Percentiles rank a stretch among this genome's conserved stretches.
Conservation (phyloP, 2,113 vertebrate species). For the Dipodomys merriami region DNA sequence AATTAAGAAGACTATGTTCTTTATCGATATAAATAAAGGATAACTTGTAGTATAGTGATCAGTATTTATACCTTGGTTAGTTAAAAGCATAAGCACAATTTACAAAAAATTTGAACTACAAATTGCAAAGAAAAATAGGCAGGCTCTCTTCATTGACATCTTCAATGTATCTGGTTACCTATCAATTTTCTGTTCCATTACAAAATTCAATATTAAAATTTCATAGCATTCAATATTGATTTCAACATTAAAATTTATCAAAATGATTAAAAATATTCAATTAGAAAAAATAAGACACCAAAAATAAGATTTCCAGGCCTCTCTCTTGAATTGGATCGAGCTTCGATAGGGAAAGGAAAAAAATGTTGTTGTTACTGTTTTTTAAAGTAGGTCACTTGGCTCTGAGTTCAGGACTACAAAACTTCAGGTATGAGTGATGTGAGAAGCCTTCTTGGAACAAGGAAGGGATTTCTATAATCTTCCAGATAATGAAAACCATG, state of each 20-base stretch:
- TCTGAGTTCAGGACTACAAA: constrained; percentile 20
- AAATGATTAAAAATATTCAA: constrained; percentile 51
- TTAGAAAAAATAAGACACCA: constrained; percentile 53
- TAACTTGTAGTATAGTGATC: not conserved
- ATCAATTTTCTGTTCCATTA: constrained; percentile 6
- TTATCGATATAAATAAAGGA: not conserved
- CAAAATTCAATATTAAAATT: constrained; percentile 57
- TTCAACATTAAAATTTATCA: constrained; percentile 52
- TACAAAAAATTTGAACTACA: constrained; percentile 36
- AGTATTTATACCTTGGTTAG: not conserved
- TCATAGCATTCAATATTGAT: not conserved
- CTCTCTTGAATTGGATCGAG: not conserved
- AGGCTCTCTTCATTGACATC: not conserved
- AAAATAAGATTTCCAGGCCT: constrained; percentile 6
- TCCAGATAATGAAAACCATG: constrained; percentile 47
- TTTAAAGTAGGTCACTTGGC: not conserved
- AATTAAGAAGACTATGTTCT: not conserved
- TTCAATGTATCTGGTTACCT: not conserved
- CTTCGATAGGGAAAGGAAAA: not conserved
- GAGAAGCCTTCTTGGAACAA: constrained; percentile 43
- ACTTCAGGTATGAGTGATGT: not conserved
- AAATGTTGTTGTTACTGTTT: not conserved
- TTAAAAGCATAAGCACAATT: constrained; percentile 49
- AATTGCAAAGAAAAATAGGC: constrained; percentile 43
- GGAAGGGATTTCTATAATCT: constrained; percentile 63